Percentiles rank a stretch among this genome's conserved stretches.
phyloP scores from a whole-genome alignment of 2,797 vertebrate species.

The Chaenodraco wilsoni region DNA sequence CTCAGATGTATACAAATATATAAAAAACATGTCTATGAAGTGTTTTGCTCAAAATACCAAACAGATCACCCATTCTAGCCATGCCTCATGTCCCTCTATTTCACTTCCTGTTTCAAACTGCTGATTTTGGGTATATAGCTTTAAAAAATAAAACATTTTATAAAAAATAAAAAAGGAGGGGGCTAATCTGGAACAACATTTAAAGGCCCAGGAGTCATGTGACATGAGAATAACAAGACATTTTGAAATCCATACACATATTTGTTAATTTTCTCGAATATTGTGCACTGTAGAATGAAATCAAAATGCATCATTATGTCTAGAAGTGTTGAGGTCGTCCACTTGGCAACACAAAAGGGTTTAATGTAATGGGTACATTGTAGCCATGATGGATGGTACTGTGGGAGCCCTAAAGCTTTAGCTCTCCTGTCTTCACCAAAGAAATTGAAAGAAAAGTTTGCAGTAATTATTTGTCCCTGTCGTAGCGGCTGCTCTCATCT shows the following conservation, averaged over 20 bases:
- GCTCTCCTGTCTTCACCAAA: slow-evolving; percentile 42
- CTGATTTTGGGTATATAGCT: no score
- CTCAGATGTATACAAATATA: no score
- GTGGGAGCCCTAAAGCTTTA: slow-evolving; percentile 13
- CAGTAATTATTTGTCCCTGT: slow-evolving; percentile 55
- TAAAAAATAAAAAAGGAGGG: no score
- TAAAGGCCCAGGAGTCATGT: background rate
- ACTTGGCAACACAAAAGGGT: background rate
- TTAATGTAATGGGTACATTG: slow-evolving; percentile 27
- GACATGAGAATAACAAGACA: background rate
- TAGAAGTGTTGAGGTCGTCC: background rate
- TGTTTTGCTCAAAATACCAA: no score
- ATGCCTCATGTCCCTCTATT: no score
- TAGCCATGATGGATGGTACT: slow-evolving; percentile 31
- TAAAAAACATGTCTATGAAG: no score
- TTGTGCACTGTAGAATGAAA: slow-evolving; percentile 12
- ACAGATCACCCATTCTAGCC: no score
- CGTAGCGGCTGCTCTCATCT: slow-evolving; percentile 31
- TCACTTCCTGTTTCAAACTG: no score
- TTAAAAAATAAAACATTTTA: no score
- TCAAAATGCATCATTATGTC: slow-evolving; percentile 3
- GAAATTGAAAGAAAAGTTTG: slow-evolving; percentile 47
- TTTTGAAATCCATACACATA: slow-evolving; percentile 7
- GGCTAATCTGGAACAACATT: background rate
- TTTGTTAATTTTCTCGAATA: slow-evolving; percentile 5